These are phyloP conservation scores for Drosophila yooni DNA, from an alignment of 2,888 invertebrate genomes.

Conservation along the genomic window DNA sequence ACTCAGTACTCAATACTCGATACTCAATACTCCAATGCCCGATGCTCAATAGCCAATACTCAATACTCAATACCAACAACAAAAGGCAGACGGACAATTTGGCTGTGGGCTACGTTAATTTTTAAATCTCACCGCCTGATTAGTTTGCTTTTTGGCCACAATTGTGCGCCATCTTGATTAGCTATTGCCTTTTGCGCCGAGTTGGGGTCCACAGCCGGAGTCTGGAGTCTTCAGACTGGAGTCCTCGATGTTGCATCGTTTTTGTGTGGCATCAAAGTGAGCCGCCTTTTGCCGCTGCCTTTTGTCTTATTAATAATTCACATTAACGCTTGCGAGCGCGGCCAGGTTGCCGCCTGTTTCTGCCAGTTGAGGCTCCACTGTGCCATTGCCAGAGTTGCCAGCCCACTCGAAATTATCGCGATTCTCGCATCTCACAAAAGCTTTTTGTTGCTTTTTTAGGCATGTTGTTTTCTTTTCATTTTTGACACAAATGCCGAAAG, in stretches of 20 bases:
- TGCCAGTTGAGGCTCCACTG: slow-evolving; percentile 10
- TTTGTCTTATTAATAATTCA: slow-evolving; percentile 85
- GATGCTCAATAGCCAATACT: slow-evolving; percentile 1
- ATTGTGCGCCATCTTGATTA: slow-evolving; percentile 79
- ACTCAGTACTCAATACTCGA: slow-evolving; percentile 14
- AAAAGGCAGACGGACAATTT: slow-evolving; percentile 36
- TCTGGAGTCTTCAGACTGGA: background rate
- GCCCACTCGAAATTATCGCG: slow-evolving; percentile 66
- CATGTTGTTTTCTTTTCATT: slow-evolving; percentile 33
- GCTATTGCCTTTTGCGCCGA: slow-evolving; percentile 26
- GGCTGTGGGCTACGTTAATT: slow-evolving; percentile 81
- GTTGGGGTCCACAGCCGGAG: slow-evolving; percentile 3
- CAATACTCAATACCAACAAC: slow-evolving; percentile 24
- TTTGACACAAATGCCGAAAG: slow-evolving; percentile 80
- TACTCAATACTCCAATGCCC: slow-evolving; percentile 5
- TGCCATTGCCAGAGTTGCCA: slow-evolving; percentile 57
- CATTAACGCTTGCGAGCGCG: slow-evolving; percentile 84
- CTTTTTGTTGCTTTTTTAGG: slow-evolving; percentile 39
- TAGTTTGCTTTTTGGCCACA: slow-evolving; percentile 76
- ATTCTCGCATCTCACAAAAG: slow-evolving; percentile 50
- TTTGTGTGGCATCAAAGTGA: slow-evolving; percentile 65
- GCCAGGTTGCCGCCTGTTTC: slow-evolving; percentile 72
- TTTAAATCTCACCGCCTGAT: slow-evolving; percentile 85
- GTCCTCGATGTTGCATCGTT: slow-evolving; percentile 14
- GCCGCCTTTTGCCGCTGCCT: slow-evolving; percentile 78